Evolutionary conservation across 2,888 invertebrate species (phyloP).

Genomic region (Rhorus exstirpatorius): DNA sequence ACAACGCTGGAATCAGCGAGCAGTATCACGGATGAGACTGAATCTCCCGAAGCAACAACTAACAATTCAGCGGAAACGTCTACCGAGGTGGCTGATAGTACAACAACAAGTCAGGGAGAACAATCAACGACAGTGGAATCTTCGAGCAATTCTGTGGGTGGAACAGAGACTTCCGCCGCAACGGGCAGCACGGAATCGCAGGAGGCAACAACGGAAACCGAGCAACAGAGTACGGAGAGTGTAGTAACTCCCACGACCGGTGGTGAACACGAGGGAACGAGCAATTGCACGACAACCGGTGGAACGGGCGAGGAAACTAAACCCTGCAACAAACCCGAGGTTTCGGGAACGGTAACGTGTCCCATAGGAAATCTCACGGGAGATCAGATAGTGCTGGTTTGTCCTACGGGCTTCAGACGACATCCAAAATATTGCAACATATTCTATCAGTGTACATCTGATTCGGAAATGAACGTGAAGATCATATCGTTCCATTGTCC

Average conservation of each 20-base stretch:
- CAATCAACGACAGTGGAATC: constrained; percentile 64
- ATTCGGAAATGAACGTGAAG: constrained; percentile 90
- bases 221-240: constrained; percentile 44
- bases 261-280: constrained; percentile 40
- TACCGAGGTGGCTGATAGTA: constrained; percentile 55
- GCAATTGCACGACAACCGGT: constrained; percentile 79
- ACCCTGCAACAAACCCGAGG: constrained; percentile 29
- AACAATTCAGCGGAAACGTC: constrained; percentile 60
- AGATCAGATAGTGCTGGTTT: constrained; percentile 91
- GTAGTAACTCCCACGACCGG: neutral
- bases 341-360: constrained; percentile 75
- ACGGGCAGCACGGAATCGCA: constrained; percentile 62
- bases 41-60: constrained; percentile 49
- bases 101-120: constrained; percentile 70
- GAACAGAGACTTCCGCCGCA: constrained; percentile 18
- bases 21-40: constrained; percentile 11
- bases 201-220: constrained; percentile 40
- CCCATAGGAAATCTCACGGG: constrained; percentile 87
- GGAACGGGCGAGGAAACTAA: constrained; percentile 22
- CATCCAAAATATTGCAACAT: constrained; percentile 94
- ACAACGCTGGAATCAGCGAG: constrained; percentile 62
- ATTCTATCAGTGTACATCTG: constrained; percentile 93
- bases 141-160: constrained; percentile 9
- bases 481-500: constrained; percentile 92
- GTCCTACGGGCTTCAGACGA: constrained; percentile 93